phyloP scores from a whole-genome alignment of 2,888 invertebrate genomes.

The Odontomyia ornata region DNA sequence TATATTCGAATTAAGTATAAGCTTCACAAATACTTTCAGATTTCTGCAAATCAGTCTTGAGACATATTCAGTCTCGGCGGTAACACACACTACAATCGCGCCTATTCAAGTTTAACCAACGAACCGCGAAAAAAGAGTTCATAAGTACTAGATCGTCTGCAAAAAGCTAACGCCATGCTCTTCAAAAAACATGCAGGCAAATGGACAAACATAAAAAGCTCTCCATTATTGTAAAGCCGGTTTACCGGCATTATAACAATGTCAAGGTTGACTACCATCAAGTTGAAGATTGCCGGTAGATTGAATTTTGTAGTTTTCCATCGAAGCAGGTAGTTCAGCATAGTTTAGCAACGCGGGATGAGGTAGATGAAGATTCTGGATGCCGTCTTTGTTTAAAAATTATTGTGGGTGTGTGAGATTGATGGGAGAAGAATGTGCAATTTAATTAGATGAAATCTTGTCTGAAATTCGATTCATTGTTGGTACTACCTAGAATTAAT shows the following conservation, averaged over 20 bases:
- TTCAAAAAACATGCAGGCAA: background rate
- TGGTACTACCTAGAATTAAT: background rate
- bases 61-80: too few relatives aligned
- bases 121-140: background rate
- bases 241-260: slow-evolving; percentile 32
- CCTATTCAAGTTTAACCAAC: background rate
- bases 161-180: background rate
- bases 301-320: background rate
- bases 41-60: slow-evolving; percentile 18
- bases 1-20: background rate
- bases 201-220: slow-evolving; percentile 23
- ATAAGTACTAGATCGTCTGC: background rate
- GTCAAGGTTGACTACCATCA: slow-evolving; percentile 30
- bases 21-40: background rate
- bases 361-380: background rate
- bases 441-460: background rate
- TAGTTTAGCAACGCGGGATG: background rate
- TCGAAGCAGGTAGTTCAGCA: background rate
- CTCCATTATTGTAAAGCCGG: slow-evolving; percentile 28
- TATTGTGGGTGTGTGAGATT: background rate
- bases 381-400: background rate
- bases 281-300: slow-evolving; percentile 17
- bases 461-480: background rate
- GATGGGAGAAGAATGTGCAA: background rate
- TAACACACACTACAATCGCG: too few relatives aligned